A percentile compares a stretch with the other conserved stretches of the same genome.
Evolutionary conservation across 2,113 vertebrate species (phyloP).

Genomic region (Corvus moneduloides): DNA sequence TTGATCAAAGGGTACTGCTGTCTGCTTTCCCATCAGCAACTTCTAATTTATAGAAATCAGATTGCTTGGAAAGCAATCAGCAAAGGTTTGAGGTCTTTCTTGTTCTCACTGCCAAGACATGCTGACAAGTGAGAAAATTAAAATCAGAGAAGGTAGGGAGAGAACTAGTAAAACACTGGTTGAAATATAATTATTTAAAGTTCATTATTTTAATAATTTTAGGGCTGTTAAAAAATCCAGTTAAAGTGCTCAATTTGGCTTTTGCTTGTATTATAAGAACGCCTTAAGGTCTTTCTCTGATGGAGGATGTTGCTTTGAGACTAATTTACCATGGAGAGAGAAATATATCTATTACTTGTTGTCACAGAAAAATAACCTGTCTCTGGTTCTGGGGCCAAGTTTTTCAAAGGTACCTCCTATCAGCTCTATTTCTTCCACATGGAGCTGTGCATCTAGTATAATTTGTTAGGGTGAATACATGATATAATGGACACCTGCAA

Average conservation of each 20-base stretch:
- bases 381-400: background rate
- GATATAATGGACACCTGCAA: background rate
- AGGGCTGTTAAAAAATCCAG: background rate
- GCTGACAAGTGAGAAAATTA: conserved; percentile 61
- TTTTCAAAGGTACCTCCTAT: background rate
- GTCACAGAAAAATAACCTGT: background rate
- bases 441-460: background rate
- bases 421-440: background rate
- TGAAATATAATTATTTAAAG: conserved; percentile 43
- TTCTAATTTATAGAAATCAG: conserved; percentile 65
- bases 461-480: background rate
- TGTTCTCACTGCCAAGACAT: conserved; percentile 48
- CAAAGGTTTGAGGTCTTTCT: conserved; percentile 53
- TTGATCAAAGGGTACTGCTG: conserved; percentile 60
- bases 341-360: conserved; percentile 1
- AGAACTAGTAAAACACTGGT: conserved; percentile 11
- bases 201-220: conserved; percentile 17
- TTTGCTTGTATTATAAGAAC: background rate
- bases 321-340: background rate
- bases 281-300: background rate
- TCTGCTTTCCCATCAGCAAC: conserved; percentile 59
- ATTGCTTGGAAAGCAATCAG: conserved; percentile 49
- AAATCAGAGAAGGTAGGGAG: conserved; percentile 20
- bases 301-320: background rate
- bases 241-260: background rate